Conservation (phyloP, 2,797 vertebrate genomes). For the Tadarida brasiliensis region DNA sequence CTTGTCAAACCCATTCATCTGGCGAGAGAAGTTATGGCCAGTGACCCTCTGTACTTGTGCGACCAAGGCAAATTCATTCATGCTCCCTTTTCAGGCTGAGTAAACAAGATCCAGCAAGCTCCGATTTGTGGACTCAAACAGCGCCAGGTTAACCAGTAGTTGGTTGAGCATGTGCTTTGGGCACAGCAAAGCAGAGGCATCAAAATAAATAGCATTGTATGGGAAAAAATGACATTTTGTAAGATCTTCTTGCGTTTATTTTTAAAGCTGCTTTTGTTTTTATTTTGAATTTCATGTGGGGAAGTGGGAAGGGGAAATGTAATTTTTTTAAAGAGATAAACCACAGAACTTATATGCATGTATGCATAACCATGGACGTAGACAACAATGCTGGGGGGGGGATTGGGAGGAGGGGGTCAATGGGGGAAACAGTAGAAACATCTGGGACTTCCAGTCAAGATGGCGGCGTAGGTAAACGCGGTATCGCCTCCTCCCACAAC, state of each 20-base stretch:
- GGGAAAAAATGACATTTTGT: background rate
- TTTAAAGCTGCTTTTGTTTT: conserved; percentile 44
- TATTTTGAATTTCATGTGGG: background rate
- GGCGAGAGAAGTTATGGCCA: conserved; percentile 40
- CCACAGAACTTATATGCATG: too few species aligned
- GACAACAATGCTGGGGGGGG: too few species aligned
- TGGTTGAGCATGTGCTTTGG: background rate
- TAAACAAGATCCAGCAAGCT: conserved; percentile 64
- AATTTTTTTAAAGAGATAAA: background rate
- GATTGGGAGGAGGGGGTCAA: too few species aligned
- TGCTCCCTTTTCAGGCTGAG: conserved; percentile 61
- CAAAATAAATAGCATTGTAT: background rate
- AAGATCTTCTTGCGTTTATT: background rate
- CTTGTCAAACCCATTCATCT: conserved; percentile 65
- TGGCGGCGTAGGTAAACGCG: too few species aligned
- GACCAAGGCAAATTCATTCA: conserved; percentile 71
- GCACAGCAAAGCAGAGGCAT: background rate
- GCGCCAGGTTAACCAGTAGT: conserved; percentile 9
- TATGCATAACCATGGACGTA: too few species aligned
- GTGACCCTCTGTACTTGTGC: conserved; percentile 37
- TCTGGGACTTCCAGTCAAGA: too few species aligned
- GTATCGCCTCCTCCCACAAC: too few species aligned
- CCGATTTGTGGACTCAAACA: background rate
- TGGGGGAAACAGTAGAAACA: too few species aligned
- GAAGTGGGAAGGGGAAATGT: background rate